A percentile compares a stretch with the other conserved stretches of the same genome.
phyloP scores from a whole-genome alignment of 2,888 invertebrate genomes.

The Didymodactylos carnosus region DNA sequence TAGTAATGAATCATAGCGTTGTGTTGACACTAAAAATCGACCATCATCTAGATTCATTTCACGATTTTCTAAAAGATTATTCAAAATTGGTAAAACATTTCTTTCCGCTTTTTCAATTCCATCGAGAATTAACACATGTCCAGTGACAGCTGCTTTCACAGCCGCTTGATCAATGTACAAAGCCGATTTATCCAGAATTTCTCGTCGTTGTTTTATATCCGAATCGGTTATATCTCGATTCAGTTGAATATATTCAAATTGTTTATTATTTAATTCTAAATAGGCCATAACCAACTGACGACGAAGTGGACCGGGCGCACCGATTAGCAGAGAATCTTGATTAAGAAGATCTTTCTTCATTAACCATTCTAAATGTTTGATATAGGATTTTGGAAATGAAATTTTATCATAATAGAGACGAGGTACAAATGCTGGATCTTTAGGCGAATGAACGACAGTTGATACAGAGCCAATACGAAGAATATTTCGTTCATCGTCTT shows the following conservation, averaged over 20 bases:
- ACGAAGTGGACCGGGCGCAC: slow-evolving; percentile 63
- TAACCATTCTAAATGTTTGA: slow-evolving; percentile 77
- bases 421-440: neutral
- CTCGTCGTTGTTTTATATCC: slow-evolving; percentile 79
- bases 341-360: slow-evolving; percentile 70
- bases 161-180: slow-evolving; percentile 87
- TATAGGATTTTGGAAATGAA: slow-evolving; percentile 45
- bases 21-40: slow-evolving; percentile 65
- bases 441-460: neutral
- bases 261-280: slow-evolving; percentile 58
- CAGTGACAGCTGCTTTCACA: slow-evolving; percentile 69
- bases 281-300: slow-evolving; percentile 47
- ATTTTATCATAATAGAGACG: neutral
- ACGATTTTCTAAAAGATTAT: slow-evolving; percentile 81
- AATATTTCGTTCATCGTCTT: too few species aligned
- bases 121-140: slow-evolving; percentile 68
- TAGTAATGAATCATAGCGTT: slow-evolving; percentile 67
- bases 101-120: slow-evolving; percentile 92
- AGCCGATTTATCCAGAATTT: slow-evolving; percentile 67
- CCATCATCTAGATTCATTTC: slow-evolving; percentile 98
- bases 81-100: slow-evolving; percentile 81
- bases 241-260: slow-evolving; percentile 74
- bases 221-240: slow-evolving; percentile 89
- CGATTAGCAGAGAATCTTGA: slow-evolving; percentile 84
- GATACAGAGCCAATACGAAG: neutral